phyloP scores from a whole-genome alignment of 2,797 vertebrate species.

The Urosaurus nigricauda region DNA sequence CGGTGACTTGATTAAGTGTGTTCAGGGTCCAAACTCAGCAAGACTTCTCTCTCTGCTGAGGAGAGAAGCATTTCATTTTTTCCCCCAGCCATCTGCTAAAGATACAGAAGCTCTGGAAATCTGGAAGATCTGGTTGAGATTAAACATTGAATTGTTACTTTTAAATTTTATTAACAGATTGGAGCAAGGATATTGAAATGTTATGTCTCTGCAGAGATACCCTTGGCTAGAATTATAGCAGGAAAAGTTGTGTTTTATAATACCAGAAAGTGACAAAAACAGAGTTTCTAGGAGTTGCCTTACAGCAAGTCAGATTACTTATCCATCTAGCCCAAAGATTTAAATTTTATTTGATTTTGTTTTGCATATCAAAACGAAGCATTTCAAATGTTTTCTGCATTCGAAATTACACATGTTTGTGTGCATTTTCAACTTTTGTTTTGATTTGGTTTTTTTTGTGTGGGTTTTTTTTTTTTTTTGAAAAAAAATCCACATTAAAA shows the following conservation, averaged over 20 bases:
- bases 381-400: too few relatives aligned
- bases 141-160: conserved; percentile 65
- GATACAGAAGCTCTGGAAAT: conserved; percentile 55
- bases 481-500: too few relatives aligned
- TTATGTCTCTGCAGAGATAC: conserved; percentile 14
- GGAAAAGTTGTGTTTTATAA: background rate
- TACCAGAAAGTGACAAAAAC: background rate
- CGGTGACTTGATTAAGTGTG: conserved; percentile 67
- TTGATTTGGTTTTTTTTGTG: too few relatives aligned
- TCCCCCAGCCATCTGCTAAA: conserved; percentile 69
- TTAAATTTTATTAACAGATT: conserved; percentile 65
- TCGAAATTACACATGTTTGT: too few relatives aligned
- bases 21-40: conserved; percentile 61
- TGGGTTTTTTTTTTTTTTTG: too few relatives aligned
- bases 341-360: too few relatives aligned
- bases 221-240: conserved; percentile 9
- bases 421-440: too few relatives aligned
- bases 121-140: conserved; percentile 58
- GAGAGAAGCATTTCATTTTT: conserved; percentile 47
- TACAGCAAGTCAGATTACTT: background rate
- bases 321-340: too few relatives aligned
- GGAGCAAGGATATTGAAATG: conserved; percentile 46
- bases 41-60: conserved; percentile 32
- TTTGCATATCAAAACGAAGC: too few relatives aligned
- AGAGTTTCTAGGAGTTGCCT: background rate